Evolutionary conservation across 2,888 invertebrate genomes (phyloP).

Genomic region (Pristionchus exspectatus): DNA sequence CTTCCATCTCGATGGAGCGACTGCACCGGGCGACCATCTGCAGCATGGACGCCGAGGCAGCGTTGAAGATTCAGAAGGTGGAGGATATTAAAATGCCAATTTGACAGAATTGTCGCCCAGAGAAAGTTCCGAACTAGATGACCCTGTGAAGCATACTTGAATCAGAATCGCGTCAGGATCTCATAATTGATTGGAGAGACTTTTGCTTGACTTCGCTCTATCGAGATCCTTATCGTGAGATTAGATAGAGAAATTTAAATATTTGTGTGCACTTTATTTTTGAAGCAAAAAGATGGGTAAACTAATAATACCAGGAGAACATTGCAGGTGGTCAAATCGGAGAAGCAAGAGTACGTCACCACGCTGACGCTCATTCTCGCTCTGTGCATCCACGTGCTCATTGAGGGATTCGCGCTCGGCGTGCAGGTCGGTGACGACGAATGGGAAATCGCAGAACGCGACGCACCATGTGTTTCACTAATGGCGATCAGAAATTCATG

Average conservation of each 20-base stretch:
- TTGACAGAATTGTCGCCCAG: neutral
- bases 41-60: constrained; percentile 22
- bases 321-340: neutral
- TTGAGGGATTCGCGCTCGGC: constrained; percentile 76
- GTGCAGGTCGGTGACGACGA: constrained; percentile 60
- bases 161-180: too few relatives aligned
- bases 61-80: constrained; percentile 30
- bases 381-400: constrained; percentile 68
- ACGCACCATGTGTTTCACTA: neutral
- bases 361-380: constrained; percentile 64
- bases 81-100: too few relatives aligned
- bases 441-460: neutral
- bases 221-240: too few relatives aligned
- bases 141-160: too few relatives aligned
- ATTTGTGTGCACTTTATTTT: too few relatives aligned
- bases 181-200: too few relatives aligned
- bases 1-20: neutral
- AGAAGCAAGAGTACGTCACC: constrained; percentile 42
- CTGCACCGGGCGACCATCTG: constrained; percentile 36
- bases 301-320: too few relatives aligned
- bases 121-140: too few relatives aligned
- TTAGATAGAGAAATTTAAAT: too few relatives aligned
- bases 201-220: too few relatives aligned
- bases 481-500: too few relatives aligned
- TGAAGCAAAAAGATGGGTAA: neutral